These are phyloP conservation scores for Heliconius sara DNA, from an alignment of 2,888 invertebrate genomes.

Conservation along the genomic window DNA sequence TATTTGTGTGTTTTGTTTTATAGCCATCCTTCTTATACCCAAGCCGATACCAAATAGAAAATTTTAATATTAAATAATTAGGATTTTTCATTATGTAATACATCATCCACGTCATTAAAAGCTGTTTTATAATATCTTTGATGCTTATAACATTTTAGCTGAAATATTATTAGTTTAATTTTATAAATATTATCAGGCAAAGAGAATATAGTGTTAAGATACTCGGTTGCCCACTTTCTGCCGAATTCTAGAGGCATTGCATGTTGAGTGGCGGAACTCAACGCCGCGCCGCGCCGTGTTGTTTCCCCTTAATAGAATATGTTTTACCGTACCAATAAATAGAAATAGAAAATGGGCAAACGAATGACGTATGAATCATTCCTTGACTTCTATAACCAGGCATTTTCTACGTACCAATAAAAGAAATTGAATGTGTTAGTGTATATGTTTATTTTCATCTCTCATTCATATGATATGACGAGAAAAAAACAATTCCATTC, in stretches of 20 bases:
- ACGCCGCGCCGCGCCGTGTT: too few relatives aligned
- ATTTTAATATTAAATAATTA: background rate
- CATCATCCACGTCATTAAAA: background rate
- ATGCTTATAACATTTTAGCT: background rate
- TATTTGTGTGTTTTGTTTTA: background rate
- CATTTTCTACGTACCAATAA: background rate
- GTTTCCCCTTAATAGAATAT: background rate
- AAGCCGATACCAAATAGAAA: background rate
- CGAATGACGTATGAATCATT: background rate
- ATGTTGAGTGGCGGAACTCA: too few relatives aligned
- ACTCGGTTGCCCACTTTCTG: too few relatives aligned
- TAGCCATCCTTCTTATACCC: background rate
- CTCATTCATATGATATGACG: constrained; percentile 24
- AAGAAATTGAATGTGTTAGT: background rate
- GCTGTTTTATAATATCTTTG: background rate
- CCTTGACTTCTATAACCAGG: background rate
- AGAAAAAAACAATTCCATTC: constrained; percentile 36
- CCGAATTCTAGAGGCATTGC: too few relatives aligned
- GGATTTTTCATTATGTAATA: background rate
- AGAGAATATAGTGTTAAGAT: too few relatives aligned
- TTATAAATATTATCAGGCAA: too few relatives aligned
- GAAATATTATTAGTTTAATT: background rate
- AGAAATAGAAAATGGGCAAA: background rate
- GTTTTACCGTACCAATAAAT: background rate
- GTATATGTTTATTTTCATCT: constrained; percentile 18